Conservation (phyloP, 2,113 vertebrate species). For the Pycnonotus jocosus region DNA sequence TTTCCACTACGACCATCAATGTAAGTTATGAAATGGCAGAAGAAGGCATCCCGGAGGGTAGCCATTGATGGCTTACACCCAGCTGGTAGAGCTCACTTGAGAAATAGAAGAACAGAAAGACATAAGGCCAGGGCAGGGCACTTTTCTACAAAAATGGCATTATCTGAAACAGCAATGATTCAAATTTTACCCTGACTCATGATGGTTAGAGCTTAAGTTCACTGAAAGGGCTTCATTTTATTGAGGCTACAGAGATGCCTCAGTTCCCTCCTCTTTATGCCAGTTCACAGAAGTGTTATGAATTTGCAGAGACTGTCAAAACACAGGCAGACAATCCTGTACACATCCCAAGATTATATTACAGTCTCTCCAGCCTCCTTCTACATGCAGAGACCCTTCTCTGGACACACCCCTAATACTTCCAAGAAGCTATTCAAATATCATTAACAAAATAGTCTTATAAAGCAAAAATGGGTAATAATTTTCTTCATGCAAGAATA, state of each 20-base stretch:
- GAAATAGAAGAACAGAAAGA: background rate
- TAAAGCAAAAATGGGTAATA: background rate
- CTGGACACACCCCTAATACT: background rate
- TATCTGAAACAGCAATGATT: background rate
- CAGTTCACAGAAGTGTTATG: background rate
- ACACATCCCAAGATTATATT: background rate
- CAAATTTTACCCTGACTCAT: background rate
- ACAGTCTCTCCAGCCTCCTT: background rate
- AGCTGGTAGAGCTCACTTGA: background rate
- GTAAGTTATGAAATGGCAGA: background rate
- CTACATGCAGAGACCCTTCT: background rate
- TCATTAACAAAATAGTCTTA: background rate
- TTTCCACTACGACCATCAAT: background rate
- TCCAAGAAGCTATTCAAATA: background rate
- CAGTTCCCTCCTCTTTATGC: background rate
- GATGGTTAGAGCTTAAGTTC: background rate
- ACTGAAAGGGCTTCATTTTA: background rate
- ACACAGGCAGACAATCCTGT: background rate
- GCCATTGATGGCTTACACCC: background rate
- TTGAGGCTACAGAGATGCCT: background rate
- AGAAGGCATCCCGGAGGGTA: background rate
- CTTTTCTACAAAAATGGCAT: background rate
- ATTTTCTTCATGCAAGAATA: background rate
- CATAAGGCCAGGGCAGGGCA: background rate
- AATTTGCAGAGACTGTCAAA: background rate